Base-by-base conservation (phyloP, 2,113 vertebrate species). In the Poecilia latipinna region DNA sequence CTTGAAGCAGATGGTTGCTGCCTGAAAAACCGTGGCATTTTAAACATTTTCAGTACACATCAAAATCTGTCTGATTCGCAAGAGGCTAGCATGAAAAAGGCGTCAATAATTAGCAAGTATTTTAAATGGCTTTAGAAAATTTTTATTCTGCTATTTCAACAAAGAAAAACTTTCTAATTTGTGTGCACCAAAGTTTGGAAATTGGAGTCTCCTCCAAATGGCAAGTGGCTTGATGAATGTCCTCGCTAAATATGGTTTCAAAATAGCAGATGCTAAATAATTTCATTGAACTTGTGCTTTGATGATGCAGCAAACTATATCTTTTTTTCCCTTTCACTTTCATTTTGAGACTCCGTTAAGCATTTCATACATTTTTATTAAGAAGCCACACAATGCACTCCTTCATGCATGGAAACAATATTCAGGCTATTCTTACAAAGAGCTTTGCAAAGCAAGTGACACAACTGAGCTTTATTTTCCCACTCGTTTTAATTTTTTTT, bases 331-430 rank as follows among this genome's bases (percentile, higher is more conserved):
- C 12, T 65, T 51, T 71, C 65, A 79, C 33, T 84, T 75, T 72
- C 35, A 75, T 1, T 80, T 85, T 82, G 32, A 51, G 48, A 51
- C 51, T 70, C 74, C 61, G 78, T 48, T 81, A 65, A 76, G 15
- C 42, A 10, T 78, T 79, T 60, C 10, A 48, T 61, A 63, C 17
- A 68, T 70, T 82, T 39, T 42, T 70, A 51, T 64, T 42, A 74
- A 72, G 54, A 78, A 74, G 63, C 64, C 71, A 86, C 72, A 28
- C 32, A 42, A 51, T 80, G 61, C 82, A 86, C 76, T 77, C 67
- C 72, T 35, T 86, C 84, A 79, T 83, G 83, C 86, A 87, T 86
- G 83, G 44, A 44, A 74, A 83, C 71, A 72, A 80, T 82, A 74
- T 74, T 42, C 82, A 78, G 70, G 51, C 22, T 69, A 37, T 77